Conservation (phyloP, 2,888 invertebrate species). For the Sphinx pinastri region DNA sequence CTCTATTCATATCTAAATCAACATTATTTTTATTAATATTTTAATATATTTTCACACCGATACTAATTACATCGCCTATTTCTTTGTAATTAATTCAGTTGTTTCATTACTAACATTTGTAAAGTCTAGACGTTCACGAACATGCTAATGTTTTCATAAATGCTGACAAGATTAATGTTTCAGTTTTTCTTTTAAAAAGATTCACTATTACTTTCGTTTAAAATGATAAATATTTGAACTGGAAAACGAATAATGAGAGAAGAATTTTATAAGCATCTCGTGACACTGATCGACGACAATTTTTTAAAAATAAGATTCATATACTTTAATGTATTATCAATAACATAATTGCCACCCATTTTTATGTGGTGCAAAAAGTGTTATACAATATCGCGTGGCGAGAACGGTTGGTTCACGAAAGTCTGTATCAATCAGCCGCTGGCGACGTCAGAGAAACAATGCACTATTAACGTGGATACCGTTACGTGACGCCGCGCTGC, state of each 20-base stretch:
- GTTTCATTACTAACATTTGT: conserved; percentile 3
- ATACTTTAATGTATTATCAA: conserved; percentile 7
- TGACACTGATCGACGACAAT: conserved; percentile 23
- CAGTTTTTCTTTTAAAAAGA: background rate
- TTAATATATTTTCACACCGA: background rate
- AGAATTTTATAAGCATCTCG: conserved; percentile 12
- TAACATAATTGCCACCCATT: conserved; percentile 18
- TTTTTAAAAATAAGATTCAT: conserved; percentile 17
- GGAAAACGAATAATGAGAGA: conserved; percentile 1
- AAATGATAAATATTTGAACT: background rate
- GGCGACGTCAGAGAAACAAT: conserved; percentile 44
- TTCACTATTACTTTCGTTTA: conserved; percentile 7
- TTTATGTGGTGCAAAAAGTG: conserved; percentile 10
- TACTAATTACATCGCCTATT: background rate
- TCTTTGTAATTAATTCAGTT: background rate
- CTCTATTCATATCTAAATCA: conserved; percentile 5
- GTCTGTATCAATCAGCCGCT: conserved; percentile 48
- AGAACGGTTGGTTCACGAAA: conserved; percentile 28
- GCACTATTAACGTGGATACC: conserved; percentile 44
- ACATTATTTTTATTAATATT: background rate
- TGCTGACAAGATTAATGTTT: conserved; percentile 17
- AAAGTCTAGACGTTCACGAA: background rate
- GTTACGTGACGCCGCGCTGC: conserved; percentile 41
- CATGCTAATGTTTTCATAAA: background rate
- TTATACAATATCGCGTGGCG: conserved; percentile 5